phyloP scores from a whole-genome alignment of 2,797 vertebrate genomes.

The Sebastolobus alascanus region DNA sequence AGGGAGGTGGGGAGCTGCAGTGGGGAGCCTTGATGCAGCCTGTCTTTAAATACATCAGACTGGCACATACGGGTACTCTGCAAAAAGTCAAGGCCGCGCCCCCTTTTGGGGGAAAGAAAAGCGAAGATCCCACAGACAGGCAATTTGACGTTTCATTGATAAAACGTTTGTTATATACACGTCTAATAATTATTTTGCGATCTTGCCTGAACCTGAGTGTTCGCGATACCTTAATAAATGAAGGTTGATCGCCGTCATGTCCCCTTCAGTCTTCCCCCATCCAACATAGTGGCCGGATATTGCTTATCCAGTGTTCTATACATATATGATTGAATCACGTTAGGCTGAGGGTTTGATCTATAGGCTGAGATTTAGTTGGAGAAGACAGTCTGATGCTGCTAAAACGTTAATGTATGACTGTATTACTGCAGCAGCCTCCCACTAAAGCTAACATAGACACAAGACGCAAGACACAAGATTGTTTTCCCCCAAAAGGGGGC shows the following conservation, averaged over 20 bases:
- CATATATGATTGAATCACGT: background rate
- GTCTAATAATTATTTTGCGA: accelerated
- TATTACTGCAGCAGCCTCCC: background rate
- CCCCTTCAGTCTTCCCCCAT: background rate
- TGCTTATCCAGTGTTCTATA: background rate
- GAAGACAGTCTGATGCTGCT: background rate
- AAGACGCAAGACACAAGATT: no score
- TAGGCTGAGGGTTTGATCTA: background rate
- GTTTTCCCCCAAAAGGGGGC: no score
- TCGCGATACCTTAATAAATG: background rate
- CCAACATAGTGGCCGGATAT: background rate
- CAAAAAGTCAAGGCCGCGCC: background rate
- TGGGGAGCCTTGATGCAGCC: conserved; percentile 32
- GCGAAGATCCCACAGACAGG: background rate
- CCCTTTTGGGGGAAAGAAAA: no score
- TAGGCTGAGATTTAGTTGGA: background rate
- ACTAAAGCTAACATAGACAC: background rate
- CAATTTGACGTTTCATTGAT: background rate
- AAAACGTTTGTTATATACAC: background rate
- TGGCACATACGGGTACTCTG: background rate
- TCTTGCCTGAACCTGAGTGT: background rate
- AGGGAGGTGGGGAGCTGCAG: conserved; percentile 19
- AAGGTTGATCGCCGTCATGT: background rate
- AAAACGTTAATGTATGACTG: background rate
- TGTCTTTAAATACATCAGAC: conserved; percentile 8